These are phyloP conservation scores for Cheilosia variabilis DNA, from an alignment of 2,888 invertebrate genomes.

Conservation along the genomic window DNA sequence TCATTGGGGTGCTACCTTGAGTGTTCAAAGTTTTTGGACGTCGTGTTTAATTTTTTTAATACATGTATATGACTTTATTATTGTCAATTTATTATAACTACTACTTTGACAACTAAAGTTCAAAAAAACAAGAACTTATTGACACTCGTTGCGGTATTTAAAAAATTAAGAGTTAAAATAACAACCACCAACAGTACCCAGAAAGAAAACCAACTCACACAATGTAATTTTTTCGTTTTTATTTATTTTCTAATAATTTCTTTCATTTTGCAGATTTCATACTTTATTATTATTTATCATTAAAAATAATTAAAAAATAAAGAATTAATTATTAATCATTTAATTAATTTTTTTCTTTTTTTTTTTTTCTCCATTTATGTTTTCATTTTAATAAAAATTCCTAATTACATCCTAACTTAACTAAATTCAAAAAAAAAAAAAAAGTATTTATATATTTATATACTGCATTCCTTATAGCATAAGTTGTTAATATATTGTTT, in stretches of 20 bases:
- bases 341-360: constrained; percentile 54
- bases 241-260: constrained; percentile 75
- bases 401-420: constrained; percentile 75
- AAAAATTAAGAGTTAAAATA: too few species aligned
- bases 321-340: constrained; percentile 74
- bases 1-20: too few species aligned
- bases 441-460: constrained; percentile 64
- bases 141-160: too few species aligned
- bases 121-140: too few species aligned
- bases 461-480: constrained; percentile 70
- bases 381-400: constrained; percentile 72
- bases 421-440: constrained; percentile 63
- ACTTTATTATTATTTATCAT: constrained; percentile 67
- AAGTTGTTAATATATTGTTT: constrained; percentile 60
- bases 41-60: too few species aligned
- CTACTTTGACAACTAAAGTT: too few species aligned
- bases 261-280: constrained; percentile 75
- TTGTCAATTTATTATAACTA: too few species aligned
- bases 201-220: constrained; percentile 10
- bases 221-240: constrained; percentile 69
- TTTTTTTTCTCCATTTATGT: constrained; percentile 48
- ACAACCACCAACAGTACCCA: too few species aligned
- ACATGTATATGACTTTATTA: too few species aligned
- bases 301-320: constrained; percentile 76
- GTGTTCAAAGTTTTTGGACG: too few species aligned